Percentiles rank a stretch among this genome's conserved stretches.
Evolutionary conservation across 2,888 invertebrate species (phyloP).

Genomic region (Latrodectus elegans): DNA sequence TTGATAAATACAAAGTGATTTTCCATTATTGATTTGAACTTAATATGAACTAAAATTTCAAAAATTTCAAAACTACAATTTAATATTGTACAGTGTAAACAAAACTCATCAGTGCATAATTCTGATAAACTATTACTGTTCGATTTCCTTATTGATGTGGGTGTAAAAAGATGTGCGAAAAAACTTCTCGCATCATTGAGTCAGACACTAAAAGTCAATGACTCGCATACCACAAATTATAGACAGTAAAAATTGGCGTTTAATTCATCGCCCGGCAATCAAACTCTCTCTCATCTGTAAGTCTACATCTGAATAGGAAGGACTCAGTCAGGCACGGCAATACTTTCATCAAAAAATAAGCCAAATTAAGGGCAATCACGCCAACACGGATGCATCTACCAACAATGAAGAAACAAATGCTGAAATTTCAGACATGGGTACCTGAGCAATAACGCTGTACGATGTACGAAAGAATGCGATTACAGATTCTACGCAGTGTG

Average conservation of each 20-base stretch:
- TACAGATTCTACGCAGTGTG: no score
- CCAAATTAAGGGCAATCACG: constrained; percentile 1
- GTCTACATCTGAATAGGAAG: no score
- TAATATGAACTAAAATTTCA: no score
- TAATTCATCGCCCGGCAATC: not conserved
- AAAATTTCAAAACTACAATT: no score
- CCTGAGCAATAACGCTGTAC: no score
- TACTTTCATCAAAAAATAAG: not conserved
- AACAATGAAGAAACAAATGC: no score
- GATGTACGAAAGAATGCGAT: no score
- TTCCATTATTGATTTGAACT: no score
- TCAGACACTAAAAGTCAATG: not conserved
- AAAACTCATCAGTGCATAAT: no score
- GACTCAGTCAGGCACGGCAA: not conserved
- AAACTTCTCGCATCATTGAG: not conserved
- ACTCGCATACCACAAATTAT: not conserved
- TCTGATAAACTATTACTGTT: not conserved
- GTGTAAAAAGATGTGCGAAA: not conserved
- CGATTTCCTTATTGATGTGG: constrained; percentile 2
- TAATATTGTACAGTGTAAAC: no score
- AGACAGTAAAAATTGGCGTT: not conserved
- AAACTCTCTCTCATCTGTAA: not conserved
- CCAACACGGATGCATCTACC: not conserved
- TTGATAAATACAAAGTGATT: no score
- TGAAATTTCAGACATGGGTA: no score